Conservation (phyloP, 2,797 vertebrate species). For the Streptopelia turtur region DNA sequence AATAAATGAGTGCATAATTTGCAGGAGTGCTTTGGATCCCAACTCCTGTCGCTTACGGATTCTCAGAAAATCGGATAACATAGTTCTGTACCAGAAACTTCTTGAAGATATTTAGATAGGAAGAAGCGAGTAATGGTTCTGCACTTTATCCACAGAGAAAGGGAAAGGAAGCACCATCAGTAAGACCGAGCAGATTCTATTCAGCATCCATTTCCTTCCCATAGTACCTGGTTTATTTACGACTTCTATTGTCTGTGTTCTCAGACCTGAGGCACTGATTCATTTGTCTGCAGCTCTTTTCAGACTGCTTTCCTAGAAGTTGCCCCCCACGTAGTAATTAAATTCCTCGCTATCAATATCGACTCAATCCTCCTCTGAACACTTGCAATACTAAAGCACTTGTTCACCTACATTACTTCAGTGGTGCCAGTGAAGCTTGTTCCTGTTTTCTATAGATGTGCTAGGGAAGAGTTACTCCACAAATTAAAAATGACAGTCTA, state of each 20-base stretch:
- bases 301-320: background rate
- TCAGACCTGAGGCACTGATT: background rate
- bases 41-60: background rate
- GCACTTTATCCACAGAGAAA: background rate
- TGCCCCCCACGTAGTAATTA: background rate
- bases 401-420: background rate
- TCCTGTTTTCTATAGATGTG: background rate
- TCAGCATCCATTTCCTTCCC: background rate
- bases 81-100: background rate
- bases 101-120: background rate
- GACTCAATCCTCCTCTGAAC: background rate
- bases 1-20: background rate
- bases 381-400: background rate
- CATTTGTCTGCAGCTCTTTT: background rate
- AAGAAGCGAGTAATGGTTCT: background rate
- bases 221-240: background rate
- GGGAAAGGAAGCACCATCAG: background rate
- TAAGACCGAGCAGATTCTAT: background rate
- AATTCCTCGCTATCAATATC: background rate
- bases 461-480: background rate
- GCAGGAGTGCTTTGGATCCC: background rate
- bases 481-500: background rate
- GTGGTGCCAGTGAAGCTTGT: background rate
- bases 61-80: background rate
- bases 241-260: background rate